Percentiles rank a stretch among this genome's conserved stretches.
Conservation (phyloP, 2,797 vertebrate genomes). For the Protosalanx chinensis region DNA sequence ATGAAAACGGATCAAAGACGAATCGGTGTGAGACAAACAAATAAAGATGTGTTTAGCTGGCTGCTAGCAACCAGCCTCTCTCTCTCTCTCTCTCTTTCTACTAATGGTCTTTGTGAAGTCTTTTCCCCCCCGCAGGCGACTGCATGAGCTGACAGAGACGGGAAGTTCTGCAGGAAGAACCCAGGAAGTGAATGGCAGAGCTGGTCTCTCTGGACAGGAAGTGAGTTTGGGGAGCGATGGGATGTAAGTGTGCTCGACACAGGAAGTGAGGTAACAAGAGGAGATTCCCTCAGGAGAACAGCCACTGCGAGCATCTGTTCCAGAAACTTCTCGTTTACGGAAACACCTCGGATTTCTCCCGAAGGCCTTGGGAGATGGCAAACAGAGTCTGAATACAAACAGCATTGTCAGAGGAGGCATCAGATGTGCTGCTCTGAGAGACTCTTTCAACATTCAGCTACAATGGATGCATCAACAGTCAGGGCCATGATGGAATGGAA, state of each 20-base stretch:
- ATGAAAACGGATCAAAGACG: conserved; percentile 11
- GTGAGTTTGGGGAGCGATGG: too few relatives aligned
- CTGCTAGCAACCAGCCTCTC: conserved; percentile 40
- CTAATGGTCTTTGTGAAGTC: conserved; percentile 41
- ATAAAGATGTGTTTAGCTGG: conserved; percentile 62
- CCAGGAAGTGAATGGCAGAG: not conserved
- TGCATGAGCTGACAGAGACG: too few relatives aligned
- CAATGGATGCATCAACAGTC: not conserved
- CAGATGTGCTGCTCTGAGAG: not conserved
- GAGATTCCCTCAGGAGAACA: too few relatives aligned
- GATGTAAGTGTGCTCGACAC: too few relatives aligned
- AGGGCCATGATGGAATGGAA: not conserved
- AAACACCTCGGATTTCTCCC: too few relatives aligned
- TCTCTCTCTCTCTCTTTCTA: conserved; percentile 43
- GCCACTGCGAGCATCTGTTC: too few relatives aligned
- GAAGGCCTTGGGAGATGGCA: too few relatives aligned
- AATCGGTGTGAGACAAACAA: conserved; percentile 58
- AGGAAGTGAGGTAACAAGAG: too few relatives aligned
- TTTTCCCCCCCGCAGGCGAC: not conserved
- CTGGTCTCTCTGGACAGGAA: too few relatives aligned
- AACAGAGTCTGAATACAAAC: too few relatives aligned
- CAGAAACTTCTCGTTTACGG: too few relatives aligned
- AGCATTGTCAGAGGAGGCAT: too few relatives aligned
- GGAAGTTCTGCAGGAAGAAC: not conserved
- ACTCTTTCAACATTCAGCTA: not conserved